Evolutionary conservation across 1,140 invertebrate species (phyloP).

Genomic region (Cherax quadricarinatus): DNA sequence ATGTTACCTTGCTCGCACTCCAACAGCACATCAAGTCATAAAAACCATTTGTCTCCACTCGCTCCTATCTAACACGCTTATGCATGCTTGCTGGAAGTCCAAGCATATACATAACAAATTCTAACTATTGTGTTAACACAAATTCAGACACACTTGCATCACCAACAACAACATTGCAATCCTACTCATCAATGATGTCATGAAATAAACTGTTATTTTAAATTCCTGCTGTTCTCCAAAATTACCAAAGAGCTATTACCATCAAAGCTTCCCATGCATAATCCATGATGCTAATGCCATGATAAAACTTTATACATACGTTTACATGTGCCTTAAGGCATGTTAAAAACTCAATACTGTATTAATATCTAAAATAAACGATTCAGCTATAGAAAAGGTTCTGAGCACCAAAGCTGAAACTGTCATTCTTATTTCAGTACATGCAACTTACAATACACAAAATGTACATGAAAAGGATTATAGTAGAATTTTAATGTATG

Average conservation of each 20-base stretch:
- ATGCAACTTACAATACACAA: conserved; percentile 28
- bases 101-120: not conserved
- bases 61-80: too few relatives aligned
- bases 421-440: not conserved
- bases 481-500: not conserved
- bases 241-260: not conserved
- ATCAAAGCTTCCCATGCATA: not conserved
- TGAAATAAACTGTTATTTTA: not conserved
- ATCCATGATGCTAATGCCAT: conserved; percentile 2
- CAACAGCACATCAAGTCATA: too few relatives aligned
- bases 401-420: conserved; percentile 42
- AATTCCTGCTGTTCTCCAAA: not conserved
- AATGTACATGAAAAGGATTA: not conserved
- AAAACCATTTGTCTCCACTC: too few relatives aligned
- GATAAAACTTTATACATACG: conserved; percentile 14
- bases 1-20: too few relatives aligned
- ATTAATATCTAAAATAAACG: conserved; percentile 24
- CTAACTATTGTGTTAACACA: not conserved
- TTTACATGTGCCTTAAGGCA: not conserved
- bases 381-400: conserved; percentile 37
- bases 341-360: conserved; percentile 24
- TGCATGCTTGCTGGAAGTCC: too few relatives aligned
- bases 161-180: not conserved
- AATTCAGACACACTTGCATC: conserved; percentile 6
- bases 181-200: not conserved